These are phyloP conservation scores for Priapulus caudatus DNA, from an alignment of 2,888 invertebrate species.

Conservation along the genomic window DNA sequence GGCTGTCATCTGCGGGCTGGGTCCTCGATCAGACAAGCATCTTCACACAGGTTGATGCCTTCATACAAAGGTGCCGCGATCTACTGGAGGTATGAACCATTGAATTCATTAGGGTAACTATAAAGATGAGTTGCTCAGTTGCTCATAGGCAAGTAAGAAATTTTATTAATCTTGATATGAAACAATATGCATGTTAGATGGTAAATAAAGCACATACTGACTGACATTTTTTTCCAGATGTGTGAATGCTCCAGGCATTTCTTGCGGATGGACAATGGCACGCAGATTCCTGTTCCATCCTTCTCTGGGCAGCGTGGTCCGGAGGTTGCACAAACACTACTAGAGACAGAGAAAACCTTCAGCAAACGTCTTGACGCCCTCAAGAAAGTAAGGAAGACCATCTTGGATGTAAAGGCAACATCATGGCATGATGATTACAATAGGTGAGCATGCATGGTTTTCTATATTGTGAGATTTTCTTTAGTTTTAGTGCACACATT, in stretches of 20 bases:
- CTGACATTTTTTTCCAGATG: slow-evolving; percentile 46
- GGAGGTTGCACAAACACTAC: slow-evolving; percentile 37
- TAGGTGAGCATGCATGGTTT: slow-evolving; percentile 24
- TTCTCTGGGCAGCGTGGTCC: slow-evolving; percentile 56
- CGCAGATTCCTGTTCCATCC: slow-evolving; percentile 53
- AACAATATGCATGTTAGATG: too few relatives aligned
- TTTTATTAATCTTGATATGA: too few relatives aligned
- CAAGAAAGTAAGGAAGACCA: slow-evolving; percentile 46
- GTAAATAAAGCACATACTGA: too few relatives aligned
- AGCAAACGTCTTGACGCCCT: slow-evolving; percentile 50
- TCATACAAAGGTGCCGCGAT: slow-evolving; percentile 68
- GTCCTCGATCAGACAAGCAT: slow-evolving; percentile 62
- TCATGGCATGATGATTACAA: slow-evolving; percentile 64
- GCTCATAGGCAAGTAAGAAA: too few relatives aligned
- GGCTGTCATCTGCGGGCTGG: slow-evolving; percentile 48
- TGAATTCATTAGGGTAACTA: too few relatives aligned
- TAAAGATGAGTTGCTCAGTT: too few relatives aligned
- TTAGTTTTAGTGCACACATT: too few relatives aligned
- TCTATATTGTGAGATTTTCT: slow-evolving; percentile 11
- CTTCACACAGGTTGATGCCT: slow-evolving; percentile 74
- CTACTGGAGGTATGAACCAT: slow-evolving; percentile 46
- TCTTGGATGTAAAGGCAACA: slow-evolving; percentile 40
- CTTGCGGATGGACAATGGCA: slow-evolving; percentile 57
- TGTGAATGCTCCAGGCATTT: slow-evolving; percentile 80
- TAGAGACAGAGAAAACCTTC: slow-evolving; percentile 60